Conservation (phyloP, 2,888 invertebrate species). For the Heteropelma amictum region DNA sequence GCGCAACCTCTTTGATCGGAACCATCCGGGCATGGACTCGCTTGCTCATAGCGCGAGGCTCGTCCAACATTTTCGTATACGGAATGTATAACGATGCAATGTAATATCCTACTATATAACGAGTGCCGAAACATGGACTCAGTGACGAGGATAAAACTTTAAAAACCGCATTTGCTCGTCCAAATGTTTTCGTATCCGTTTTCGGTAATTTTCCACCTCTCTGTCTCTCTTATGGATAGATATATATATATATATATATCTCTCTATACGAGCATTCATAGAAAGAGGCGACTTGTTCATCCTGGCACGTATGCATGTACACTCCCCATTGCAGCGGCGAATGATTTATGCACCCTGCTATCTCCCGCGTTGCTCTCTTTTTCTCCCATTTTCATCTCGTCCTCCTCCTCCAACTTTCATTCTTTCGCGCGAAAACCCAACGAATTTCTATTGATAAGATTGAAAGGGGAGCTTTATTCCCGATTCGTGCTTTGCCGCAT, state of each 20-base stretch:
- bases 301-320: conserved; percentile 53
- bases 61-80: no score
- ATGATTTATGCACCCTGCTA: conserved; percentile 41
- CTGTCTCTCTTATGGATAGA: conserved; percentile 47
- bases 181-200: conserved; percentile 6
- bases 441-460: conserved; percentile 57
- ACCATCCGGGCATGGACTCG: no score
- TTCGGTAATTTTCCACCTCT: not conserved
- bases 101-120: no score
- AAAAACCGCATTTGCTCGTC: no score
- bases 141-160: no score
- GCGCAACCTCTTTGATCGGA: no score
- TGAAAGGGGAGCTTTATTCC: conserved; percentile 52
- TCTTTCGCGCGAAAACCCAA: conserved; percentile 32
- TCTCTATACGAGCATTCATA: conserved; percentile 68
- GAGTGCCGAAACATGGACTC: no score
- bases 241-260: conserved; percentile 30
- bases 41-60: no score
- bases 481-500: conserved; percentile 46
- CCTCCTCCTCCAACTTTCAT: not conserved
- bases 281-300: conserved; percentile 60
- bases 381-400: not conserved
- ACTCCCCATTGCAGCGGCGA: conserved; percentile 38
- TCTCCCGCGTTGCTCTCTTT: no score
- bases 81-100: no score